phyloP scores from a whole-genome alignment of 2,113 vertebrate genomes.

The Alligator mississippiensis region DNA sequence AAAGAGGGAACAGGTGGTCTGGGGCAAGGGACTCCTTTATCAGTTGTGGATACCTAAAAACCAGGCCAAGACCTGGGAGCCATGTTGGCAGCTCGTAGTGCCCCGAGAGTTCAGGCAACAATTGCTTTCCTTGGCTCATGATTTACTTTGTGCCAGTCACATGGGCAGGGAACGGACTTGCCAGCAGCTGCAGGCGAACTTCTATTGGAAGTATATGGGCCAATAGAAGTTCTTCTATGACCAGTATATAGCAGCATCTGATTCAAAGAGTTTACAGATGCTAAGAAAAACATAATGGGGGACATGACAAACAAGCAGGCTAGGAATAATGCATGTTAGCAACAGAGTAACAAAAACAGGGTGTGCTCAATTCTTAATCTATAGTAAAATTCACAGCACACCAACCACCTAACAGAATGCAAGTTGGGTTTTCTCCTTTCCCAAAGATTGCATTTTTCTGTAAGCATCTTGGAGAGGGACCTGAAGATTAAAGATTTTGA shows the following conservation, averaged over 20 bases:
- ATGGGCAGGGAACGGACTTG: too few species aligned
- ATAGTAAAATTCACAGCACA: background rate
- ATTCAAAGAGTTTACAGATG: too few species aligned
- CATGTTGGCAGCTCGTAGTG: too few species aligned
- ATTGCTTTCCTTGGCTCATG: too few species aligned
- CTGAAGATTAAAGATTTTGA: background rate
- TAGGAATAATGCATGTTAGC: background rate
- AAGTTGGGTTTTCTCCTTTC: background rate
- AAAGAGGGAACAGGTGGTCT: too few species aligned
- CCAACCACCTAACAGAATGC: background rate
- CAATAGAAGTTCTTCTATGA: background rate
- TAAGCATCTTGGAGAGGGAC: background rate
- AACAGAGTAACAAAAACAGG: background rate
- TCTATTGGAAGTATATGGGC: too few species aligned
- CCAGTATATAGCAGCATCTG: background rate
- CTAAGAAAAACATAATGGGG: accelerated
- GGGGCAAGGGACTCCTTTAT: too few species aligned
- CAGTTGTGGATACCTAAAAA: too few species aligned
- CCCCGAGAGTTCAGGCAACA: too few species aligned
- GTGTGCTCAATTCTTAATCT: background rate
- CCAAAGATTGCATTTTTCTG: background rate
- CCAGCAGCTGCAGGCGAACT: too few species aligned
- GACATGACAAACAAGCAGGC: background rate
- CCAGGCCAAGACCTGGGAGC: too few species aligned
- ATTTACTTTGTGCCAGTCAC: too few species aligned